These are phyloP conservation scores for Tamias sibiricus DNA, from an alignment of 2,113 vertebrate genomes.

Conservation along the genomic window DNA sequence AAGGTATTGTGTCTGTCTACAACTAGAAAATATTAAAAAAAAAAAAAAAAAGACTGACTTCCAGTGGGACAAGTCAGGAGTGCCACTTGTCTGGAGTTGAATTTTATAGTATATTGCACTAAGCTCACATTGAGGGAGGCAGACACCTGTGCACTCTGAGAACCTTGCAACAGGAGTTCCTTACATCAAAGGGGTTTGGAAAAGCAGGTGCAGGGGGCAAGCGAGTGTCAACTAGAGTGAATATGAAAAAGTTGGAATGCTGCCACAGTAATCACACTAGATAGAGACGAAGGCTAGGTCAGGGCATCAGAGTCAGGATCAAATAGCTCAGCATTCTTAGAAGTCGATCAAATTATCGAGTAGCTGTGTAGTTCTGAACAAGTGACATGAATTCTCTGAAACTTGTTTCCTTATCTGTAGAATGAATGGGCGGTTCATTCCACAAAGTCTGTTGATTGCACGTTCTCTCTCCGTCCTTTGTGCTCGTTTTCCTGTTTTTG, in stretches of 20 bases:
- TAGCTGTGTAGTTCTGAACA: background rate
- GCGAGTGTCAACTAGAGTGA: background rate
- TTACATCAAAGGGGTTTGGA: background rate
- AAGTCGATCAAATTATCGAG: background rate
- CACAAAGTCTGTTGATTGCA: background rate
- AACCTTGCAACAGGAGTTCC: background rate
- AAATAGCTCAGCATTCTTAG: slow-evolving; percentile 15
- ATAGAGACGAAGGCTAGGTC: background rate
- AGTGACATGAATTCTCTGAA: slow-evolving; percentile 26
- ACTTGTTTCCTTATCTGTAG: background rate
- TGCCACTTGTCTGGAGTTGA: slow-evolving; percentile 75
- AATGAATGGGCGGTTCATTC: background rate
- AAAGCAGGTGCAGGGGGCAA: background rate
- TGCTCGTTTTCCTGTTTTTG: background rate
- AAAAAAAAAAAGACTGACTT: slow-evolving; percentile 69
- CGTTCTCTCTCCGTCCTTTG: background rate
- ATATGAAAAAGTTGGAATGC: background rate
- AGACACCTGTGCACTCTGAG: background rate
- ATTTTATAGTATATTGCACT: slow-evolving; percentile 68
- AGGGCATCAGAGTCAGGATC: background rate
- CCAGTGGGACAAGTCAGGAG: slow-evolving; percentile 68
- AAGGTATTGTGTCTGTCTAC: too few relatives aligned
- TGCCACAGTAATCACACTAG: background rate
- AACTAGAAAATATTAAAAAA: too few relatives aligned
- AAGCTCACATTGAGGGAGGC: background rate